Conservation (phyloP, 2,888 invertebrate species). For the Eutolmus rufibarbis region DNA sequence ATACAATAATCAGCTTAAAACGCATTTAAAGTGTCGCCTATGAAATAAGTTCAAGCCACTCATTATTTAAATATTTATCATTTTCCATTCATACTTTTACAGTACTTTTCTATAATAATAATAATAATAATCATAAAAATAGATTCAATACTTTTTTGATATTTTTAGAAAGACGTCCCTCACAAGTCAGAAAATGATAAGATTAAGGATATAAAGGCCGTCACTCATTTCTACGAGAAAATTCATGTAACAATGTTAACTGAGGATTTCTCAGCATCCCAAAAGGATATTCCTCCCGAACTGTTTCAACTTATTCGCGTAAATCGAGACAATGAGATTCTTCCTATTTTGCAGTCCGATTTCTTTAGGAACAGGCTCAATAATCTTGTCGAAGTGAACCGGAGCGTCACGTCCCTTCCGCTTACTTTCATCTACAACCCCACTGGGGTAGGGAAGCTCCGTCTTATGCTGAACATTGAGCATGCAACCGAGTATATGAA, state of each 20-base stretch:
- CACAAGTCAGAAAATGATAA: not conserved
- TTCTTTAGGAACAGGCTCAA: conserved; percentile 80
- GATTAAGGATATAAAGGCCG: conserved; percentile 64
- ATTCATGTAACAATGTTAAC: conserved; percentile 80
- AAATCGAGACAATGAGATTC: conserved; percentile 70
- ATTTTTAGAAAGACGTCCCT: not conserved
- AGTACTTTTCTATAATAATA: too few relatives aligned
- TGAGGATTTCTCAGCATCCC: conserved; percentile 73
- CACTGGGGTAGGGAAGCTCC: conserved; percentile 78
- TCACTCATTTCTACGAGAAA: conserved; percentile 77
- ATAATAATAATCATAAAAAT: not conserved
- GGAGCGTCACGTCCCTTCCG: conserved; percentile 68
- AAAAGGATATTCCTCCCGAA: conserved; percentile 74
- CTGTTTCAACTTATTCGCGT: conserved; percentile 70
- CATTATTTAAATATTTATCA: too few relatives aligned
- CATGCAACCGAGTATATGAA: conserved; percentile 75
- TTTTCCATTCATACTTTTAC: too few relatives aligned
- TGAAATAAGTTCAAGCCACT: too few relatives aligned
- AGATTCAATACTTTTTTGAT: not conserved
- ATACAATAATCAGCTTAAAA: too few relatives aligned
- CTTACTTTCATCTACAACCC: conserved; percentile 77
- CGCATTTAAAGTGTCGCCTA: too few relatives aligned
- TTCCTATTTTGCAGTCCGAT: conserved; percentile 86
- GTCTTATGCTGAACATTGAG: conserved; percentile 80
- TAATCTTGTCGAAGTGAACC: conserved; percentile 74